Evolutionary conservation across 1,140 invertebrate species (phyloP).

Genomic region (Teleopsis dalmanni): DNA sequence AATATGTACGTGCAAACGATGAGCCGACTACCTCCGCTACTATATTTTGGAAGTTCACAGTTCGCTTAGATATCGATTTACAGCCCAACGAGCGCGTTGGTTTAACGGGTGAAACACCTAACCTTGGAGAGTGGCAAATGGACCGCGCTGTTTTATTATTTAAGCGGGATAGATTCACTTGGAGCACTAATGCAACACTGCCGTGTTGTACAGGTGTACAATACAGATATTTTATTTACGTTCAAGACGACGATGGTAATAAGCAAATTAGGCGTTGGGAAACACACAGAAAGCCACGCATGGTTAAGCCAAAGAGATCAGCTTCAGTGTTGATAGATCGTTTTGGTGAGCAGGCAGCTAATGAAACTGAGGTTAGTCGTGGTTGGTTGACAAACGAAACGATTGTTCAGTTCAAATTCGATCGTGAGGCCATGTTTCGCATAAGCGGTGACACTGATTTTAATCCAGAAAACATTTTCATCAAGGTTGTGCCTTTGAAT

Average conservation of each 20-base stretch:
- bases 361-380: slow-evolving; percentile 53
- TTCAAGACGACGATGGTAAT: slow-evolving; percentile 24
- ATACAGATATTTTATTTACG: slow-evolving; percentile 66
- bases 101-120: slow-evolving; percentile 43
- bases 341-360: slow-evolving; percentile 45
- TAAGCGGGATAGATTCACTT: too few species aligned
- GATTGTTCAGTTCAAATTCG: slow-evolving; percentile 67
- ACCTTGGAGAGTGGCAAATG: slow-evolving; percentile 46
- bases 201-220: slow-evolving; percentile 49
- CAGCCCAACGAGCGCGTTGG: slow-evolving; percentile 45
- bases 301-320: slow-evolving; percentile 14
- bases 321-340: slow-evolving; percentile 17
- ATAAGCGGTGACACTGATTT: slow-evolving; percentile 38
- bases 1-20: too few species aligned
- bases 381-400: slow-evolving; percentile 77
- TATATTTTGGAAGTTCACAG: too few species aligned
- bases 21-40: too few species aligned
- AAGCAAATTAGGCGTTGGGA: slow-evolving; percentile 64
- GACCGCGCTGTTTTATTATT: too few species aligned
- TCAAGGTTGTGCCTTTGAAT: slow-evolving; percentile 29
- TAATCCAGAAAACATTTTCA: slow-evolving; percentile 33
- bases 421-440: slow-evolving; percentile 45
- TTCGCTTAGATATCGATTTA: too few species aligned
- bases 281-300: slow-evolving; percentile 58
- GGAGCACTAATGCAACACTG: slow-evolving; percentile 41